Evolutionary conservation across 2,797 vertebrate species (phyloP).

Genomic region (Arnoldichthys spilopterus): DNA sequence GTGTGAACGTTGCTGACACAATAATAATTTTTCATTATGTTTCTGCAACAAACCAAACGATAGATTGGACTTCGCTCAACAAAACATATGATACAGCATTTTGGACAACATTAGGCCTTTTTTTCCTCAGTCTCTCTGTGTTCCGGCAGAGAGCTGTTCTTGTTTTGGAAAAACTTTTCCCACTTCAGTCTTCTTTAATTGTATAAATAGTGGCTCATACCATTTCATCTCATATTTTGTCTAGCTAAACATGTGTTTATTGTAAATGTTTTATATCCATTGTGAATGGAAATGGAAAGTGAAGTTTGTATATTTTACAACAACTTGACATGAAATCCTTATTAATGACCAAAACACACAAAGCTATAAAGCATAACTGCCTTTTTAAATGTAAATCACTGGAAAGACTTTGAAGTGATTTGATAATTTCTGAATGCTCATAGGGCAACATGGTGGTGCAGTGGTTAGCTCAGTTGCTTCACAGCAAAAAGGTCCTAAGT

Average conservation of each 20-base stretch:
- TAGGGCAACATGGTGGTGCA: no score
- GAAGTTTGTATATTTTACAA: no score
- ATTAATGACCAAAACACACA: no score
- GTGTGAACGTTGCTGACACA: fast-evolving
- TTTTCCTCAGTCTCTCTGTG: slow-evolving; percentile 17
- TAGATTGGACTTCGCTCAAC: background rate
- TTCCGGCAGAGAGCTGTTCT: slow-evolving; percentile 9
- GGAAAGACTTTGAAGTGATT: no score
- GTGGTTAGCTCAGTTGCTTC: no score
- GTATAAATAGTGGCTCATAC: background rate
- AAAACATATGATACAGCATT: background rate
- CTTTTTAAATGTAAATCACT: no score
- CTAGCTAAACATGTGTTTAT: background rate
- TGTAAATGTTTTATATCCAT: slow-evolving; percentile 15
- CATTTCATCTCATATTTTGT: background rate
- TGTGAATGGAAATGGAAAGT: background rate
- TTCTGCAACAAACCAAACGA: background rate
- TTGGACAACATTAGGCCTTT: slow-evolving; percentile 6
- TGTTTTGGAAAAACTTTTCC: slow-evolving; percentile 12
- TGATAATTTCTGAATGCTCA: no score
- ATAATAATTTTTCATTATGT: background rate
- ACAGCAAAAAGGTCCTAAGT: no score
- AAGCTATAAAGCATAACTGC: no score
- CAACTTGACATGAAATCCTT: no score
- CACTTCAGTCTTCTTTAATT: background rate